Conservation (phyloP, 2,113 vertebrate species). For the Notiomystis cincta region DNA sequence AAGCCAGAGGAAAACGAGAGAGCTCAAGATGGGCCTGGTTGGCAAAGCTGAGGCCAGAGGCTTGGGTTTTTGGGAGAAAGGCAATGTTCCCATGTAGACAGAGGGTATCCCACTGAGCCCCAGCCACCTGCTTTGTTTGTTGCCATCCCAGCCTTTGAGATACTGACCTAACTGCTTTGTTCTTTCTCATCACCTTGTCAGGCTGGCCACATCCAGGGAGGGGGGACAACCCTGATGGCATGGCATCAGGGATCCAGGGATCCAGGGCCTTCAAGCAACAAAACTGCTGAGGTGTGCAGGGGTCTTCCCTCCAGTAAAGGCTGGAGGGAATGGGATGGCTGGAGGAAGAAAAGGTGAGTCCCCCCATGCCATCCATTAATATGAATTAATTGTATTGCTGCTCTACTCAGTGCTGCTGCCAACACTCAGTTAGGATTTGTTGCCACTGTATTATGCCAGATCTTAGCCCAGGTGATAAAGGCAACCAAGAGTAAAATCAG, state of each 20-base stretch:
- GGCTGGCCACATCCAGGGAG: background rate
- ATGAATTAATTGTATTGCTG: background rate
- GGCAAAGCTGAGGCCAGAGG: background rate
- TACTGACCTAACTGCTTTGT: background rate
- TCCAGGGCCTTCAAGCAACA: fast-evolving
- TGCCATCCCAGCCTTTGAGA: background rate
- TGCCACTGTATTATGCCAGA: background rate
- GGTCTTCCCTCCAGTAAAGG: background rate
- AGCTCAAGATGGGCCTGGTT: fast-evolving
- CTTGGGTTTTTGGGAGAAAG: background rate
- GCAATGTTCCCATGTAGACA: background rate
- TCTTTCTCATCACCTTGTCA: background rate
- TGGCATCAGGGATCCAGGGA: background rate
- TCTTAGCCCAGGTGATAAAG: background rate
- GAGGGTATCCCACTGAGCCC: background rate
- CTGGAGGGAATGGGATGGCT: too few relatives aligned
- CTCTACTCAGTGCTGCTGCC: background rate
- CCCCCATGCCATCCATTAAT: background rate
- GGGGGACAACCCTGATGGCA: background rate
- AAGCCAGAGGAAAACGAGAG: background rate
- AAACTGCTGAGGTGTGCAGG: background rate
- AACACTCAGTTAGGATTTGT: background rate
- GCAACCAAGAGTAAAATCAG: background rate
- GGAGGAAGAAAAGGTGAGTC: background rate
- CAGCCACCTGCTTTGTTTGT: background rate